Evolutionary conservation across 2,113 vertebrate species (phyloP), one percentile per base, ranked within the genome.

Genomic region (Acanthochromis polyacanthus): DNA sequence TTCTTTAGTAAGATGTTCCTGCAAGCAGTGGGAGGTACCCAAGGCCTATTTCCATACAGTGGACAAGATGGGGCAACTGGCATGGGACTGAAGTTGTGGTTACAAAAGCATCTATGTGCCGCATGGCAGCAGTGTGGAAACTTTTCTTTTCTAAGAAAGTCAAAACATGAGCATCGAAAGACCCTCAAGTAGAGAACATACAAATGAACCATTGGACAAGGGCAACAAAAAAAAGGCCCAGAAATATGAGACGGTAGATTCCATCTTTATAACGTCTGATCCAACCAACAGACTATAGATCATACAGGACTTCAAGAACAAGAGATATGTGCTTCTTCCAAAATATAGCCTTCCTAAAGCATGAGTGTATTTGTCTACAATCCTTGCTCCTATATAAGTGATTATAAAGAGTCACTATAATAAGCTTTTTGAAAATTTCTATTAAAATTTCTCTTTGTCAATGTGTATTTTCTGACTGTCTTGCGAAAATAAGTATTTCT

Each of bases 41-140:
- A 5, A 57, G 57, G 57, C 73, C 43, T n/a, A 30, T 78, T 79
- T 83, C 65, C 67, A 69, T 73, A 59, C 45, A 57, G 64, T 48
- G 48, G 59, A 75, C 48, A 12, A 17, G 70, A 78, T 58, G 71
- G 81, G 65, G 73, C 51, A 88, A 86, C 71, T 85, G 73, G 68
- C 66, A 40, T 70, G 57, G 46, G 71, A 71, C 52, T 48, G 55
- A 50, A 55, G 36, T 48, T 89, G 87, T 66, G 88, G 80, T 86
- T 67, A 82, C 72, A 64, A 32, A 80, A 78, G 25, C 68, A 84
- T 81, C 57, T 45, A 15, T 60, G 43, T 52, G 55, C 70, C 1
- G 45, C 62, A 77, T 81, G 65, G 70, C 61, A 67, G 75, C 40
- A 77, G 55, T 77, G 56, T 75, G 56, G 36, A 72, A 23, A 62